These are phyloP conservation scores for Asteroscopus sphinx DNA, from an alignment of 2,888 invertebrate genomes.

Conservation along the genomic window DNA sequence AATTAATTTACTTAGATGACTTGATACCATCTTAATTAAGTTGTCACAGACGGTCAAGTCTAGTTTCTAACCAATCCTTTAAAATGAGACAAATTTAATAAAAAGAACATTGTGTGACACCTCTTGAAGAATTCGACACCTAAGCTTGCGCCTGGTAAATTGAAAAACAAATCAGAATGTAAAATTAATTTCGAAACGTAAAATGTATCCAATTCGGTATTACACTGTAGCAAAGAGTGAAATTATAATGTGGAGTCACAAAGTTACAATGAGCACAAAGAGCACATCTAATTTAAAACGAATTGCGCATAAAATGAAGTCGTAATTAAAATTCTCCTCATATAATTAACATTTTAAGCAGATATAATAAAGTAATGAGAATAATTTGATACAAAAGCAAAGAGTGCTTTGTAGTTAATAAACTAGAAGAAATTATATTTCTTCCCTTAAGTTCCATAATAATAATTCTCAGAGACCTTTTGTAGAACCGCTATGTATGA, in stretches of 20 bases:
- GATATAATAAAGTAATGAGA: constrained; percentile 53
- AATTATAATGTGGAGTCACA: constrained; percentile 21
- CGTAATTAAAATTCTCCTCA: constrained; percentile 66
- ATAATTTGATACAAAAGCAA: constrained; percentile 47
- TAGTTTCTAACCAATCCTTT: constrained; percentile 21
- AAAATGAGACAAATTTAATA: constrained; percentile 21
- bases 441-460: neutral
- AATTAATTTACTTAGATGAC: constrained; percentile 20
- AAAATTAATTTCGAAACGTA: constrained; percentile 6
- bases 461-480: constrained; percentile 4
- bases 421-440: neutral
- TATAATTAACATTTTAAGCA: constrained; percentile 63
- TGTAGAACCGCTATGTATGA: neutral
- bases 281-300: constrained; percentile 63
- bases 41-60: constrained; percentile 10
- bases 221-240: constrained; percentile 16
- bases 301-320: constrained; percentile 58
- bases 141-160: constrained; percentile 3
- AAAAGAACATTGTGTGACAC: constrained; percentile 19
- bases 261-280: constrained; percentile 60
- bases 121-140: constrained; percentile 30
- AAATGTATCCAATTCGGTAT: constrained; percentile 29
- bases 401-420: constrained; percentile 14
- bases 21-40: constrained; percentile 34
- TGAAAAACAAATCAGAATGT: constrained; percentile 19